phyloP scores from a whole-genome alignment of 1,140 invertebrate species.

The Drosophila orosa region DNA sequence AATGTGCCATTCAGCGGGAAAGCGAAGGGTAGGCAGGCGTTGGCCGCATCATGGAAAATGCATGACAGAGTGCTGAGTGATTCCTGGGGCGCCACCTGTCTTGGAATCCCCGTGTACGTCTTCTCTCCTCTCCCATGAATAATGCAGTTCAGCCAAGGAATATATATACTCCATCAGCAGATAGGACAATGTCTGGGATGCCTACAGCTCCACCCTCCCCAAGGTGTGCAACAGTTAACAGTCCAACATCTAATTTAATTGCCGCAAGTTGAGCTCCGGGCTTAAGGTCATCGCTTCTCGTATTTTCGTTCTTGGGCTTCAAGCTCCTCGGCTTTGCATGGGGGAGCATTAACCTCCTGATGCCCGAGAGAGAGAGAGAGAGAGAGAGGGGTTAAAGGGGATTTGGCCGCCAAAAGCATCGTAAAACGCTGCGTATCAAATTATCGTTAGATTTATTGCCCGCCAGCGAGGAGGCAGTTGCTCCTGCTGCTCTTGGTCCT shows the following conservation, averaged over 20 bases:
- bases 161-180: background rate
- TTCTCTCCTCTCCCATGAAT: background rate
- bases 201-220: too few species aligned
- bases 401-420: slow-evolving; percentile 25
- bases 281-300: slow-evolving; percentile 25
- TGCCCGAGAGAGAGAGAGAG: background rate
- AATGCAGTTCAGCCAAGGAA: background rate
- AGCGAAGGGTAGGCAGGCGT: slow-evolving; percentile 9
- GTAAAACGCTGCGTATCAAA: slow-evolving; percentile 56
- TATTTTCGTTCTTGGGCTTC: slow-evolving; percentile 6
- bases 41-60: slow-evolving; percentile 42
- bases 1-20: background rate
- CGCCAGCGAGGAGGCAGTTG: slow-evolving; percentile 19
- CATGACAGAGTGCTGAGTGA: slow-evolving; percentile 32
- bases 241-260: slow-evolving; percentile 52
- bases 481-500: slow-evolving; percentile 23
- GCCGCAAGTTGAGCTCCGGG: slow-evolving; percentile 40
- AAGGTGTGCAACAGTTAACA: slow-evolving; percentile 56
- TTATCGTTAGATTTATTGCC: slow-evolving; percentile 63
- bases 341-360: slow-evolving; percentile 41
- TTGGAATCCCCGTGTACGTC: background rate
- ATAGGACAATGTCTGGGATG: background rate
- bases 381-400: background rate
- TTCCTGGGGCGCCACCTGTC: slow-evolving; percentile 28
- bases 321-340: slow-evolving; percentile 13